A percentile compares a stretch with the other conserved stretches of the same genome.
Conservation (phyloP, 2,888 invertebrate species). For the Artemia sinica region DNA sequence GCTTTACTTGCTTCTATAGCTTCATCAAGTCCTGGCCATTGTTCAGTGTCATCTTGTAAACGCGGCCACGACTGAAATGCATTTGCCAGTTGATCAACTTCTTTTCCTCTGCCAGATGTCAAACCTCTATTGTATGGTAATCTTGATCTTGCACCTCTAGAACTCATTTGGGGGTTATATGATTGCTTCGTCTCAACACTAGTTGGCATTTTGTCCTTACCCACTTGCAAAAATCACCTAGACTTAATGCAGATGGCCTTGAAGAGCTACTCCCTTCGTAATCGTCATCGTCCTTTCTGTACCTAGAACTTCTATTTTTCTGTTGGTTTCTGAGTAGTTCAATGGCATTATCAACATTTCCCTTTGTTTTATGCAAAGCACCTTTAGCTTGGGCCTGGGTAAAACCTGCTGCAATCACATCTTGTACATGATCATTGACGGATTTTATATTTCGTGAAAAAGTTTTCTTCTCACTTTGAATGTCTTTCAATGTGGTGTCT, state of each 20-base stretch:
- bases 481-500: background rate
- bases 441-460: background rate
- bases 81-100: background rate
- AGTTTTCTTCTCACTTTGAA: background rate
- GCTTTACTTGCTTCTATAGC: constrained; percentile 11
- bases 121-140: background rate
- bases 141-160: too few species aligned
- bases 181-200: background rate
- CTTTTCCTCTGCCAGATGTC: background rate
- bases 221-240: background rate
- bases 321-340: background rate
- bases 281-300: background rate
- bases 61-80: background rate
- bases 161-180: background rate
- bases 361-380: background rate
- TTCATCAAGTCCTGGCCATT: constrained; percentile 6
- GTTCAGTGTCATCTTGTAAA: background rate
- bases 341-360: background rate
- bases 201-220: background rate
- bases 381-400: background rate
- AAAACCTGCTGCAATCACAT: constrained; percentile 3
- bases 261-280: background rate
- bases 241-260: background rate
- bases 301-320: background rate
- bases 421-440: background rate